phyloP scores from a whole-genome alignment of 2,888 invertebrate genomes.

The Agrochola circellaris region DNA sequence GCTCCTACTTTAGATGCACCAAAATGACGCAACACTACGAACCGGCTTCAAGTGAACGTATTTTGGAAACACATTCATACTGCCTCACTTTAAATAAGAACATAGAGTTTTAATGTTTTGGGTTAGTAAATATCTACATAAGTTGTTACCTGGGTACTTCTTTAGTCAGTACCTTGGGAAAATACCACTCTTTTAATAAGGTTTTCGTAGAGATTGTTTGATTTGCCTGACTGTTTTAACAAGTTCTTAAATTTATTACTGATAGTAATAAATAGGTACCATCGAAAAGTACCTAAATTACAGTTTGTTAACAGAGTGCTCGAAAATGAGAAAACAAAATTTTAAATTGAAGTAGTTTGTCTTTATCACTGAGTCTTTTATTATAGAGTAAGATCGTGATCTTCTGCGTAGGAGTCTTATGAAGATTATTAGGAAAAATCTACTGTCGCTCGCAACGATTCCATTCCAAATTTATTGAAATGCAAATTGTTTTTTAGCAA shows the following conservation, averaged over 20 bases:
- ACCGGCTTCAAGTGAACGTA: conserved; percentile 49
- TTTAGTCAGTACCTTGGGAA: conserved; percentile 12
- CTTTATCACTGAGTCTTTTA: background rate
- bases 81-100: conserved; percentile 6
- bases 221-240: conserved; percentile 4
- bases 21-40: conserved; percentile 49
- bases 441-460: conserved; percentile 4
- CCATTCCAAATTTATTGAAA: conserved; percentile 44
- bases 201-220: conserved; percentile 10
- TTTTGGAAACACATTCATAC: conserved; percentile 46
- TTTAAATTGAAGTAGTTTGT: conserved; percentile 5
- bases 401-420: conserved; percentile 29
- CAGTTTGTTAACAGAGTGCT: background rate
- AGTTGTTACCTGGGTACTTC: background rate
- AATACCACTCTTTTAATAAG: conserved; percentile 45
- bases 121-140: conserved; percentile 1
- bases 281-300: background rate
- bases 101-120: conserved; percentile 8
- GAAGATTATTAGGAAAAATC: conserved; percentile 16
- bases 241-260: conserved; percentile 3
- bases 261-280: background rate
- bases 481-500: conserved; percentile 58
- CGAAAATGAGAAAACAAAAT: background rate
- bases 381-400: background rate
- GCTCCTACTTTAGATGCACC: conserved; percentile 55